Evolutionary conservation across 2,797 vertebrate genomes (phyloP), one percentile per base, ranked within the genome.

Genomic region (Paedocypris micromegethes): DNA sequence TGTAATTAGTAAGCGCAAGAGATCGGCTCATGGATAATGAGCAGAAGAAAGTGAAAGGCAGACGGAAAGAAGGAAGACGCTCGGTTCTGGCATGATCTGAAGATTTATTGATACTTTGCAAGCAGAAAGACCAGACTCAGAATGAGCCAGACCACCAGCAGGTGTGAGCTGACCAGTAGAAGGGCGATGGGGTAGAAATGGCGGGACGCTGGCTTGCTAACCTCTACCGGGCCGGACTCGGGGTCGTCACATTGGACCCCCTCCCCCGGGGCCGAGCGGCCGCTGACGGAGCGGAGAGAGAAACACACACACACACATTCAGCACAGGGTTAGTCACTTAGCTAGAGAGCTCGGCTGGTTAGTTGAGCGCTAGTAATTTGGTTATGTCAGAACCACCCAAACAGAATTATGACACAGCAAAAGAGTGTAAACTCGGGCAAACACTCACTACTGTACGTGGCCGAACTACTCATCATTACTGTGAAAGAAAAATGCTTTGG

Each of bases 91-190:
- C 83, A 81, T 83, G 83, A 80, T 85, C 79, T 87, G 85, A 83
- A 90, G 85, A 93, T 95, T 95, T 93, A 99, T 95, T 99, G 96
- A 89, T 99, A 99, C 93, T 99, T 99, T 91, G 96, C 96, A 93
- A 99, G 92, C 87, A 99, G 90, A 92, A 99, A 94, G 80, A 97
- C 96, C 84, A 99, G 95, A 97, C 96, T 99, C 93, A 99, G 91
- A 90, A 99, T 99, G 86, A 99, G 94, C 96, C 96, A 99, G 88
- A 99, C 96, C 58, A 99, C 96, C 88, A 99, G 93, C 88, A 99
- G 88, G 87, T 99, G 96, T 60, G 96, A 99, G 91, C 96, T 99
- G 92, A 99, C 96, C 73, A 99, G 96, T 86, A 99, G 93, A 88
- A 99, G 91, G 85, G 96, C 95, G 86, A 99, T 96, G 83, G 96